A percentile compares a stretch with the other conserved stretches of the same genome.
Evolutionary conservation across 2,797 vertebrate genomes (phyloP).

Genomic region (Rhinella marina): DNA sequence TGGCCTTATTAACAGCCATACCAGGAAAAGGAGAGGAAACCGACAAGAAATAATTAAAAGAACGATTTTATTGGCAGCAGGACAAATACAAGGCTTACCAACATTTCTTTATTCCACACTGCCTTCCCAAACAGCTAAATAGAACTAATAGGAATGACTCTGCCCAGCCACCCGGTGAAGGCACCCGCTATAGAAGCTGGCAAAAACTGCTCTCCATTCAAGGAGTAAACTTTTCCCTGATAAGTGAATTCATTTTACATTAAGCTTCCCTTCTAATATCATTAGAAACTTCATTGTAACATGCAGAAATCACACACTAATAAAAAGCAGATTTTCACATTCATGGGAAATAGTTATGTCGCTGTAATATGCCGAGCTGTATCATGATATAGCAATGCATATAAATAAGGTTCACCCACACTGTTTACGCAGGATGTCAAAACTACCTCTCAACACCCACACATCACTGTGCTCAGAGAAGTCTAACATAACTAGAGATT

Average conservation of each 20-base stretch:
- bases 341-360: conserved; percentile 30
- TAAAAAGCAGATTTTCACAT: conserved; percentile 50
- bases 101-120: conserved; percentile 7
- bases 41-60: conserved; percentile 62
- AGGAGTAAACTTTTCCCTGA: conserved; percentile 25
- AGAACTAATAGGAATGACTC: conserved; percentile 67
- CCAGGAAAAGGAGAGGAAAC: too few relatives aligned
- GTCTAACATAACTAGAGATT: conserved; percentile 4
- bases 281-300: conserved; percentile 24
- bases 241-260: background rate
- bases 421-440: conserved; percentile 40
- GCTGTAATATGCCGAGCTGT: conserved; percentile 28
- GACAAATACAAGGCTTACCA: conserved; percentile 40
- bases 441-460: conserved; percentile 7
- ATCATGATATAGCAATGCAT: conserved; percentile 39
- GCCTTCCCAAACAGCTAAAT: conserved; percentile 64
- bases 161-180: conserved; percentile 67
- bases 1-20: background rate
- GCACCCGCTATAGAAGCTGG: conserved; percentile 70
- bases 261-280: background rate
- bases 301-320: conserved; percentile 40
- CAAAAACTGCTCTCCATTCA: conserved; percentile 41
- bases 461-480: conserved; percentile 7
- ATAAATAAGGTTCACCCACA: conserved; percentile 32
- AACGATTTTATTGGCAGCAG: conserved; percentile 67